Conservation (phyloP, 2,888 invertebrate genomes). For the Brachypterus glaber region DNA sequence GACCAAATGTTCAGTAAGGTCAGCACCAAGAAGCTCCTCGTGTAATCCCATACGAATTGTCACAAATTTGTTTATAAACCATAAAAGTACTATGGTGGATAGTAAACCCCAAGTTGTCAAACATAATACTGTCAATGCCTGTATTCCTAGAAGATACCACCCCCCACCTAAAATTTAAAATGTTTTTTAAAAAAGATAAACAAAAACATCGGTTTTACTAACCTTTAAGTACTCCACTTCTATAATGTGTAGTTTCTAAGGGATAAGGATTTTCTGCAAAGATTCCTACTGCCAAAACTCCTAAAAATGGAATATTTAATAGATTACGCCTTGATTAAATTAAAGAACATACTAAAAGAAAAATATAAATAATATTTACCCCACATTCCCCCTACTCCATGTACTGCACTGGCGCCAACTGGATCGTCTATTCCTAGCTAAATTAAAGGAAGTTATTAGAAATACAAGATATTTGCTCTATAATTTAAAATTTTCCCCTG, state of each 20-base stretch:
- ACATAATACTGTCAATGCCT: conserved; percentile 61
- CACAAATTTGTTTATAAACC: conserved; percentile 66
- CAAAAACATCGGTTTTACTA: conserved; percentile 10
- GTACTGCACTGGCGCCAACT: conserved; percentile 84
- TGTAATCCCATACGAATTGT: conserved; percentile 79
- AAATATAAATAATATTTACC: conserved; percentile 38
- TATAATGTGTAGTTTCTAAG: conserved; percentile 67
- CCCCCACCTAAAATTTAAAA: conserved; percentile 60
- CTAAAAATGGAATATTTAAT: conserved; percentile 43
- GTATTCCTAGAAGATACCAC: conserved; percentile 78
- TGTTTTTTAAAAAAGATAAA: conserved; percentile 1
- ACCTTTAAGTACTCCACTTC: conserved; percentile 68
- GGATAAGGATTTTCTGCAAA: conserved; percentile 81
- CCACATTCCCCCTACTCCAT: conserved; percentile 71
- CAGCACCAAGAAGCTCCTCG: conserved; percentile 81
- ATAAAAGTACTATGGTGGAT: conserved; percentile 63
- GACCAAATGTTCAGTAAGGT: conserved; percentile 78
- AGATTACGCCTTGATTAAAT: conserved; percentile 1
- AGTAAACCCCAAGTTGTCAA: conserved; percentile 64
- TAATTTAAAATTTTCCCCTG: no score
- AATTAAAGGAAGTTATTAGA: conserved; percentile 10
- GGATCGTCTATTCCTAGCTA: conserved; percentile 75
- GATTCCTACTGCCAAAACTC: conserved; percentile 77
- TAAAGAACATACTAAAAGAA: not conserved
- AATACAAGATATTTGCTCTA: not conserved